Evolutionary conservation across 64 coral and sea anemone genomes (phyloP), one percentile per base, ranked within the genome.

Genomic region (Pocillopora verrucosa): DNA sequence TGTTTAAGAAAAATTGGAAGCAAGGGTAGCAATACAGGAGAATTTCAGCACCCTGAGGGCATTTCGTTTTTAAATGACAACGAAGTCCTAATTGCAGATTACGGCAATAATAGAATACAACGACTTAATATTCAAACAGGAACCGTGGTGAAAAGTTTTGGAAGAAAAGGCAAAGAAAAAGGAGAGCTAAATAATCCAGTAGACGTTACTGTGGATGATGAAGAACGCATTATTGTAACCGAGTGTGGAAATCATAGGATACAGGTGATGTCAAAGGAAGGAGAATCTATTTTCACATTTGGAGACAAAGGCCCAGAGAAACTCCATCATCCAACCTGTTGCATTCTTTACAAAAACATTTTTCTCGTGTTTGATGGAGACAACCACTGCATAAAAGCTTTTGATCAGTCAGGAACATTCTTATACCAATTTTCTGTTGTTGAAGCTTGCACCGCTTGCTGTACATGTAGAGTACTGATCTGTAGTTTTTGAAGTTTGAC

Each of bases 161-260:
- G 77, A 60, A 57, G 14, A 34, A 10, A 36, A 30, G 90, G 90
- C 19, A 68, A 36, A 63, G 70, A 34, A 16, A n/a, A 88, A 65
- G 70, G 86, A 88, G 56, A 88, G 41, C 88, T 93, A 69, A 19
- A 59, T 1, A 11, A 0, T 19, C 91, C 91, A 75, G 1, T 15
- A 9, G 86, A 72, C 17, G 86, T 93, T 17, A 64, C 76, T 65
- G 76, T 89, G 56, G 91, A 88, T 65, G 74, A 60, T 20, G 59
- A 83, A 20, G 77, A 77, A 26, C 72, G 76, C 70, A 89, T 93
- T 41, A 82, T 93, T 16, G 86, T 89, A 17, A 65, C 67, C 62
- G 91, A 93, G 58, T 4, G 3, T 4, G 5, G 7, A 14, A 88
- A 88, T 63, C 1, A 69, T 56, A 70, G 78, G 58, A 72, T 93